phyloP scores from a whole-genome alignment of 2,113 vertebrate species.

The Ictidomys tridecemlineatus region DNA sequence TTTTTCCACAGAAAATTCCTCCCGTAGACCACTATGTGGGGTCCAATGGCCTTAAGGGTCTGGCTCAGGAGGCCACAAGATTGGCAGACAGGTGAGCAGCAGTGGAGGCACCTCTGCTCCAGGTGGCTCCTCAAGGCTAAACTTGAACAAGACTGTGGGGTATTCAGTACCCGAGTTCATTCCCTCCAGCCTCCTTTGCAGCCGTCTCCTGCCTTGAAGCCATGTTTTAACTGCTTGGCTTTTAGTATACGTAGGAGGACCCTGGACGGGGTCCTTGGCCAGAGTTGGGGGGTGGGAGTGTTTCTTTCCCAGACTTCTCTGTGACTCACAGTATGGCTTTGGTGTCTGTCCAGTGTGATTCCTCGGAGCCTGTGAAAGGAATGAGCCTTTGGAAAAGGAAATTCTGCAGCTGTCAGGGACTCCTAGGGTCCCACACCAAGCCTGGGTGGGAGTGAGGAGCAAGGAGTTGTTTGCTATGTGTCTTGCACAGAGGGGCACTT shows the following conservation, averaged over 20 bases:
- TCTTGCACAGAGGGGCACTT: not conserved
- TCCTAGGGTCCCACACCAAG: conserved; percentile 42
- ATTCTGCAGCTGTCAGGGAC: conserved; percentile 67
- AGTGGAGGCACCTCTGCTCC: rapidly evolving
- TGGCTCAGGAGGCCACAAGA: conserved; percentile 89
- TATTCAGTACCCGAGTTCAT: not conserved
- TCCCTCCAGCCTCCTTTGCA: not conserved
- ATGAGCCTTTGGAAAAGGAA: conserved; percentile 58
- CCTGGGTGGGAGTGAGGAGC: not conserved
- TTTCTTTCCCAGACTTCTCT: conserved; percentile 27
- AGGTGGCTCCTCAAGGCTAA: not conserved
- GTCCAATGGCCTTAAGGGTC: conserved; percentile 83
- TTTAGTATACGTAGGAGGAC: not conserved
- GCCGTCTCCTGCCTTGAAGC: not conserved
- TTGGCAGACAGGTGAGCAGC: conserved; percentile 92
- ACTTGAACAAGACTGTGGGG: not conserved
- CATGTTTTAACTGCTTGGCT: not conserved
- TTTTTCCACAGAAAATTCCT: conserved; percentile 87
- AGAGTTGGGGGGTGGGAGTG: not conserved
- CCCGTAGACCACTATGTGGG: conserved; percentile 73
- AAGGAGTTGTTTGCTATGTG: too few species aligned
- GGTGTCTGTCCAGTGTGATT: not conserved
- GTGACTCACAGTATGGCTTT: conserved; percentile 52
- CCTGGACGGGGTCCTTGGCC: not conserved
- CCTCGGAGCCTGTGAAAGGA: conserved; percentile 23